These are phyloP conservation scores for Petroica traversi DNA, from an alignment of 2,113 vertebrate genomes.

Conservation along the genomic window DNA sequence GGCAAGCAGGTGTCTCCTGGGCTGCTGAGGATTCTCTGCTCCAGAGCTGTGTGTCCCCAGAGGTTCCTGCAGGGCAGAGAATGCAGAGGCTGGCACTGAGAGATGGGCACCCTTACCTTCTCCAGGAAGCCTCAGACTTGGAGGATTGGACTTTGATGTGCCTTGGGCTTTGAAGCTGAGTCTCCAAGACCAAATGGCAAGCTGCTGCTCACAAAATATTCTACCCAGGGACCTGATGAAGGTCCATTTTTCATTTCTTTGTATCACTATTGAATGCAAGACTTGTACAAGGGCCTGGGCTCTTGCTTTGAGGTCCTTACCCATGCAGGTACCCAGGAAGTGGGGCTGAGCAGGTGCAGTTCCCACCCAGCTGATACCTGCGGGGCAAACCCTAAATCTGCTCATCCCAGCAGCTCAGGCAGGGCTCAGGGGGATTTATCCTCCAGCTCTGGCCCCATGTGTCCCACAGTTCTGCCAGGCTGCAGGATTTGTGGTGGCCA, in stretches of 20 bases:
- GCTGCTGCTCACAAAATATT: not conserved
- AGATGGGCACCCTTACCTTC: not conserved
- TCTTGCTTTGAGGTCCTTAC: not conserved
- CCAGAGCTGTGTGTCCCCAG: not conserved
- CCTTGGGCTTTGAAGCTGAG: not conserved
- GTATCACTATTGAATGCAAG: not conserved
- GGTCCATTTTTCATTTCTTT: not conserved
- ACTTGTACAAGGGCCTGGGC: not conserved
- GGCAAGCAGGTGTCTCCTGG: not conserved
- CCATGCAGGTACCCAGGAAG: not conserved
- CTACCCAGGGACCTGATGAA: not conserved
- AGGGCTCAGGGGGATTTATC: not conserved
- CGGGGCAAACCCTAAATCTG: not conserved
- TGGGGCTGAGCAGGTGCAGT: not conserved
- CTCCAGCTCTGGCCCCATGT: not conserved
- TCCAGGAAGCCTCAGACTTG: not conserved
- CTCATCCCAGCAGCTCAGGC: not conserved
- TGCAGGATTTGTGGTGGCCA: not conserved
- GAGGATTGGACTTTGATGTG: not conserved
- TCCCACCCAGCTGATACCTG: not conserved
- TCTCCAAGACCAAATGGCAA: not conserved
- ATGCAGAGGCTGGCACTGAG: not conserved
- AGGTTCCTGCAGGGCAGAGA: not conserved
- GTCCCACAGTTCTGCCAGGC: not conserved
- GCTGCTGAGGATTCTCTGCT: not conserved